Conservation (phyloP, 2,113 vertebrate species). For the Suncus etruscus region DNA sequence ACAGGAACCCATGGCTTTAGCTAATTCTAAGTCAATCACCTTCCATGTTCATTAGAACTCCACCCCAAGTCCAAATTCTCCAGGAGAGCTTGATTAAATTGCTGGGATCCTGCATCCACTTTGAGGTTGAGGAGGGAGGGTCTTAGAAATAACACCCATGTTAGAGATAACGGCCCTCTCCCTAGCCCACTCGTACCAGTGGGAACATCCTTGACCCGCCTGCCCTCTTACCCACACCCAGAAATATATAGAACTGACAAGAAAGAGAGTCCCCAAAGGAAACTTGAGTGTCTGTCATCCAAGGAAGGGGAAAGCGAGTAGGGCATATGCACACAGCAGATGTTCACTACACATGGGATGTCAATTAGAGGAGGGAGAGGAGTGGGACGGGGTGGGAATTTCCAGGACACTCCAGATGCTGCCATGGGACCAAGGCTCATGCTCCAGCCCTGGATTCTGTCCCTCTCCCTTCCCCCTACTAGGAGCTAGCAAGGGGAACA, state of each 20-base stretch:
- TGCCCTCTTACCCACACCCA: not conserved
- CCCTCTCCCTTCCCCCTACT: conserved; percentile 7
- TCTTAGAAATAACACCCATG: too few relatives aligned
- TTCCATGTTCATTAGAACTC: not conserved
- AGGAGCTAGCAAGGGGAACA: conserved; percentile 71
- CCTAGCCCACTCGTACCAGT: too few relatives aligned
- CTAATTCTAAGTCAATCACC: not conserved
- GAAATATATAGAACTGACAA: conserved; percentile 49
- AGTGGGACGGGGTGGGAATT: conserved; percentile 62
- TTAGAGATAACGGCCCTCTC: not conserved
- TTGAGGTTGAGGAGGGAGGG: not conserved
- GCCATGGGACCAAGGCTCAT: conserved; percentile 48
- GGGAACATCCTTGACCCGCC: too few relatives aligned
- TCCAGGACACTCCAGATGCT: conserved; percentile 65
- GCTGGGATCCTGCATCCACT: conserved; percentile 4
- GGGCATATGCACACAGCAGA: conserved; percentile 63
- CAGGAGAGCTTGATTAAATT: not conserved
- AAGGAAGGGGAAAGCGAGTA: conserved; percentile 22
- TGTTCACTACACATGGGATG: conserved; percentile 64
- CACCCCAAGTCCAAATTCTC: not conserved
- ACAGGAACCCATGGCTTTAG: not conserved
- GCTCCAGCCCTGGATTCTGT: conserved; percentile 55
- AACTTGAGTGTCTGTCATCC: conserved; percentile 49
- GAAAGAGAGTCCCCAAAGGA: conserved; percentile 36
- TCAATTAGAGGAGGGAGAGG: conserved; percentile 40